Evolutionary conservation across 2,888 invertebrate species (phyloP), one percentile per base, ranked within the genome.

Genomic region (Saturnia japonica): DNA sequence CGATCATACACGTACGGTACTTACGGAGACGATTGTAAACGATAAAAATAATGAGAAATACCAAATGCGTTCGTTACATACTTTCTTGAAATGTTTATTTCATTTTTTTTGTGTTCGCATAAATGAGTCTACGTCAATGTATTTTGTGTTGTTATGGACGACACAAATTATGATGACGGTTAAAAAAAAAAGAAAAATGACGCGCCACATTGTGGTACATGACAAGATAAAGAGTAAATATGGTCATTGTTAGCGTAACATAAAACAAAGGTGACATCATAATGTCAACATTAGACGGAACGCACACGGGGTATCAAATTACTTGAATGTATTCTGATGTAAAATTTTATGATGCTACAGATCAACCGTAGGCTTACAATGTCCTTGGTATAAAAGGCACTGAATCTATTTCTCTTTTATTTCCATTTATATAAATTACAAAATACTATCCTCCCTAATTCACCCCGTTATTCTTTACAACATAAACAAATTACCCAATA

Each of bases 191-290:
- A 75, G 71, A 79, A 72, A 72, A 76, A 77, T 76, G 71, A 79
- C 75, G 73, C 75, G 51, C 72, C 70, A 57, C 70, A 71, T 74
- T 71, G 72, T 74, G 70, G 73, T 76, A 72, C 75, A 76, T 80
- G 82, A 81, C 80, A 81, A 80, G 82, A 84, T 80, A 82, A 85
- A 85, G 84, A 82, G 82, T 85, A 88, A 88, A 88, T 80, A 87
- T 74, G 80, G 81, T 77, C 78, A 83, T 82, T 86, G 86, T 88
- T 76, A 80, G 75, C 79, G 77, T 77, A 78, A 78, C 77, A 77
- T 78, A 78, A 80, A 82, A 82, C 82, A 84, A 79, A 80, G 81
- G 79, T 90, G 89, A 89, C 87, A 86, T 90, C 88, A 88, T 81
- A 83, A 86, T 84, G 81, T 81, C 81, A 81, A 74, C 74, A 74